Evolutionary conservation across 2,888 invertebrate genomes (phyloP).

Genomic region (Nematopogon swammerdamellus): DNA sequence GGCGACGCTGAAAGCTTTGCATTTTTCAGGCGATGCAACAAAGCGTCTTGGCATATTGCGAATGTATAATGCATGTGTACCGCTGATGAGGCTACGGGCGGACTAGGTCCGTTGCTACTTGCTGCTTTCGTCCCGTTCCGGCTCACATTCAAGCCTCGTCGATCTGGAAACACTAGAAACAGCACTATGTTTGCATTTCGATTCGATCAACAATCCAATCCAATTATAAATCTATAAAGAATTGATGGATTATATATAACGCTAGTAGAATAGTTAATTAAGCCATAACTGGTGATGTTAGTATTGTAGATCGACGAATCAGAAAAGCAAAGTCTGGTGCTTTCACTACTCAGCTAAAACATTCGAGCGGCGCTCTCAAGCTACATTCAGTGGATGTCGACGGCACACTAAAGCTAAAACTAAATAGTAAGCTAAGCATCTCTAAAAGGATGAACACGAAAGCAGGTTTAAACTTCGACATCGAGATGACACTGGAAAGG

Average conservation of each 20-base stretch:
- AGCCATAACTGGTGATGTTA: no score
- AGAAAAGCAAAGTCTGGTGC: no score
- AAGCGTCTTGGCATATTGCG: background rate
- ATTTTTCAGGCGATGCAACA: background rate
- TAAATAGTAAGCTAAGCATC: background rate
- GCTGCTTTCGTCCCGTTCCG: constrained; percentile 59
- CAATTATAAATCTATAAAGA: no score
- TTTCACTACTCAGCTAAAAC: no score
- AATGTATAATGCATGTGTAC: background rate
- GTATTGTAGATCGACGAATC: no score
- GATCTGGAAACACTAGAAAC: constrained; percentile 19
- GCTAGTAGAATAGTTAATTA: no score
- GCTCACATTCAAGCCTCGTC: constrained; percentile 54
- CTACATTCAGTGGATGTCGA: no score
- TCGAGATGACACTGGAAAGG: background rate
- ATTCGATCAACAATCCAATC: background rate
- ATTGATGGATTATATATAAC: no score
- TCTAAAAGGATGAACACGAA: background rate
- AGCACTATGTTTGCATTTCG: background rate
- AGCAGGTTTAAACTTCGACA: background rate
- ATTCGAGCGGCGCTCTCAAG: no score
- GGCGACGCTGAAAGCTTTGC: background rate
- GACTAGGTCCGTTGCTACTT: constrained; percentile 43
- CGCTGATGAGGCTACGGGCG: background rate
- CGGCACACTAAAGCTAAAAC: background rate